Evolutionary conservation across 2,113 vertebrate genomes (phyloP).

Genomic region (Stegostoma tigrinum): DNA sequence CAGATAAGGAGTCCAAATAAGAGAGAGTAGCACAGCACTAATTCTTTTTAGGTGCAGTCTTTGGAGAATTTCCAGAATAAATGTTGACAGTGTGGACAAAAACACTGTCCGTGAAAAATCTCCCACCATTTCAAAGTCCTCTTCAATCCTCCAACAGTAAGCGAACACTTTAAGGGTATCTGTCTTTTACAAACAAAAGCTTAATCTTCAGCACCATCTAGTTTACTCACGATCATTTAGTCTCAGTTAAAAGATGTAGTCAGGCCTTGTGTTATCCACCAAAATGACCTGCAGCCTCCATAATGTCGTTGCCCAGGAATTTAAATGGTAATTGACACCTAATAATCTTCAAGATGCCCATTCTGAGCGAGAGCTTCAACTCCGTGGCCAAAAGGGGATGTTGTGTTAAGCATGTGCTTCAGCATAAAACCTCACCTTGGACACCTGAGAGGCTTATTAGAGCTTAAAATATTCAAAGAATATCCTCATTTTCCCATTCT

Average conservation of each 20-base stretch:
- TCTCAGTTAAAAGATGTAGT: not conserved
- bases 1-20: no score
- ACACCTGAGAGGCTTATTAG: not conserved
- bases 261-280: not conserved
- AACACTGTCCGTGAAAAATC: no score
- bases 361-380: not conserved
- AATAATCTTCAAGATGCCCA: not conserved
- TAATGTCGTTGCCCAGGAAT: not conserved
- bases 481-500: not conserved
- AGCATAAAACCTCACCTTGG: not conserved
- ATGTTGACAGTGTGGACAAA: no score
- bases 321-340: not conserved
- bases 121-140: not conserved
- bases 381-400: not conserved
- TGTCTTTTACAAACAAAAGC: not conserved
- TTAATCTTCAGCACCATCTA: not conserved
- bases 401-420: not conserved
- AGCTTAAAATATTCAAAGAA: no score
- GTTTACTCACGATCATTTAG: not conserved
- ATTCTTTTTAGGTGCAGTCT: no score
- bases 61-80: no score
- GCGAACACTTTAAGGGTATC: not conserved
- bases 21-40: no score
- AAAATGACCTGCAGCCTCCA: not conserved
- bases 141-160: not conserved